These are phyloP conservation scores for Salminus brasiliensis DNA, from an alignment of 2,113 vertebrate species.

Conservation along the genomic window DNA sequence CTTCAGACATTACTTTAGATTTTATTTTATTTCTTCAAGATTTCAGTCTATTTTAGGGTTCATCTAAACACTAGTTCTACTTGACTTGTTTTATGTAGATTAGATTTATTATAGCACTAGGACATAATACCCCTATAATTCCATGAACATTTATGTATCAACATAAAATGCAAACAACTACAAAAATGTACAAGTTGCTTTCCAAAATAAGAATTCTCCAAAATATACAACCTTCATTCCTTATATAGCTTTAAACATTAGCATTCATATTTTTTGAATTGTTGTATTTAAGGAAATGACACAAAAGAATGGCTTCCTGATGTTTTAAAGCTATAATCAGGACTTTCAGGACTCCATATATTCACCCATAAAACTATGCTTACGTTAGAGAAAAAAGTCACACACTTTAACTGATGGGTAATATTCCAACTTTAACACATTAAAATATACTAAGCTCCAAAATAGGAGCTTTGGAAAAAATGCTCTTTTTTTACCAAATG, in stretches of 20 bases:
- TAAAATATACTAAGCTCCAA: background rate
- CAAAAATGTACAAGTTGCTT: background rate
- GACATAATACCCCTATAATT: background rate
- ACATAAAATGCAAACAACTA: background rate
- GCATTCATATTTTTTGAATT: background rate
- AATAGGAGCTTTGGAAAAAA: background rate
- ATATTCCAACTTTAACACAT: background rate
- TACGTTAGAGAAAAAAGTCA: background rate
- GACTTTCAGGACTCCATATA: background rate
- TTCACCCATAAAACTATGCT: background rate
- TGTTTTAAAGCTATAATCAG: slow-evolving; percentile 4
- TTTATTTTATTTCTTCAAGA: background rate
- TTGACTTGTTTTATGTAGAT: background rate
- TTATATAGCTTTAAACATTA: slow-evolving; percentile 5
- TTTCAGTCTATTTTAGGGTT: background rate
- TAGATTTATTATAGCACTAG: background rate
- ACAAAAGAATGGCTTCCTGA: slow-evolving; percentile 3
- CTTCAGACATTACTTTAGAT: background rate
- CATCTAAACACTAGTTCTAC: background rate
- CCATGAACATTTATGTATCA: background rate
- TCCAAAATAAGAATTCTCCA: background rate
- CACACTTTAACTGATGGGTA: background rate
- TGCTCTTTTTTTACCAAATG: slow-evolving; percentile 3
- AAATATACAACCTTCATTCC: slow-evolving; percentile 24
- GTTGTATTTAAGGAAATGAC: background rate